Evolutionary conservation across 2,888 invertebrate species (phyloP), one percentile per base, ranked within the genome.

Genomic region (Gordius sp.): DNA sequence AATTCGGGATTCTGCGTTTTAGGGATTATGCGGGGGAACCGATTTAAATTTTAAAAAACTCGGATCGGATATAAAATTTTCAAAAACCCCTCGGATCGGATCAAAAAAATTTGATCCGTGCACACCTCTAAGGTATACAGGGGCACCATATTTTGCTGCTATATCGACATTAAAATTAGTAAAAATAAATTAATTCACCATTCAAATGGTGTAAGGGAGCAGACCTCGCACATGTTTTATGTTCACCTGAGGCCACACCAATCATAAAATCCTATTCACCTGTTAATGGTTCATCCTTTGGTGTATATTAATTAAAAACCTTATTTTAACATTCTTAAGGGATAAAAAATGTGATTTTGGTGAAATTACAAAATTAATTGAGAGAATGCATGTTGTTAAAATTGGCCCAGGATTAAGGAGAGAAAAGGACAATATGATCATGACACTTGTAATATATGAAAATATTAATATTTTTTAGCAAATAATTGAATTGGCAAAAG

Each of bases 201-300:
- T 24, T 27, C 59, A 24, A 41, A 20, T 20, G 2, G 54, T 53
- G 4, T 18, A 62, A 72, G 71, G 74, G 74, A 57, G 72, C 69
- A 41, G 97, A 97, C 69, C 73, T 97, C 61, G 79, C 79, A 1
- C 87, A 93, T 67, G 77, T 97, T 54, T 87, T 97, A 67, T 89
- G 89, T 66, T 75, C 79, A n/a, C 74, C 76, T 60, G 78, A 79
- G 58, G 87, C 97, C 2, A 82, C 84, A 0, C 67, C 76, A 20
- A 82, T 85, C 0, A 86, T 99, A 60, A 99, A 97, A 71, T 78
- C 81, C 0, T 93, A 86, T 69, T 87, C 86, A 64, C 93, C 97
- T 0, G 97, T 73, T 93, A 55, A 97, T 97, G 66, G 93, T 93
- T 0, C 83, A 89, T 70, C 91, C 93, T 0, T 65, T 83, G 59